Base-by-base conservation (phyloP, 1,140 invertebrate species). In the Agraylea sexmaculata region DNA sequence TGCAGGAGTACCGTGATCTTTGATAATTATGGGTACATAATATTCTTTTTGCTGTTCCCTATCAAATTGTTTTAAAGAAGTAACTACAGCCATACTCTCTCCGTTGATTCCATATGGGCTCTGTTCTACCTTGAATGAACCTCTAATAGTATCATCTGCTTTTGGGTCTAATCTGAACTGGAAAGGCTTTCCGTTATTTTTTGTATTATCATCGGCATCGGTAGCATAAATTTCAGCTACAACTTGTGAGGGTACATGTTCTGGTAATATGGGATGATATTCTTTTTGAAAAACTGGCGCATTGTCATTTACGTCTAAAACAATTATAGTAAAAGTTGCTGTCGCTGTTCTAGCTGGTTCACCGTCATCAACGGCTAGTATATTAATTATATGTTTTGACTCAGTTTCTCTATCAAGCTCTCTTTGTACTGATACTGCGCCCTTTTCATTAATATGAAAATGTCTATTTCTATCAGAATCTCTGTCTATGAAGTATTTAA, bases 221-320 rank as follows among this genome's bases (percentile, higher is more conserved):
- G 66, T 68, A 2, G 77, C 79, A 10, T 71, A 59, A 13, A 82
- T 63, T 50, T 76, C 71, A 4, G 73, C 62, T 28, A 74, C 64
- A 53, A 73, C 70, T 49, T 68, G 56, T 30, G 74, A 69, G 37
- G 73, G 62, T 8, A 65, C 60, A 52, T 77, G 71, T 53, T 79
- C 77, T 18, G 69, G 67, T n/a, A 79, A 56, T 4, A 77, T 68
- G 1, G 77, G 76, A 17, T 68, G 64, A 51, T 78, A 78, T 37
- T 76, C 68, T 46, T 74, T 57, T 0, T 63, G 56, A 51, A 76
- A 70, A 5, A 53, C 57, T 1, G 74, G 74, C 0, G 62, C 63
- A 57, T 68, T 80, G 46, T 83, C 79, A 50, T 82, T 82, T 13
- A 80, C 70, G 53, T 82, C 79, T 37, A 66, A 66, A 1, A 82